A percentile compares a stretch with the other conserved stretches of the same genome.
Evolutionary conservation across 2,113 vertebrate genomes (phyloP).

Genomic region (Pygoscelis adeliae): DNA sequence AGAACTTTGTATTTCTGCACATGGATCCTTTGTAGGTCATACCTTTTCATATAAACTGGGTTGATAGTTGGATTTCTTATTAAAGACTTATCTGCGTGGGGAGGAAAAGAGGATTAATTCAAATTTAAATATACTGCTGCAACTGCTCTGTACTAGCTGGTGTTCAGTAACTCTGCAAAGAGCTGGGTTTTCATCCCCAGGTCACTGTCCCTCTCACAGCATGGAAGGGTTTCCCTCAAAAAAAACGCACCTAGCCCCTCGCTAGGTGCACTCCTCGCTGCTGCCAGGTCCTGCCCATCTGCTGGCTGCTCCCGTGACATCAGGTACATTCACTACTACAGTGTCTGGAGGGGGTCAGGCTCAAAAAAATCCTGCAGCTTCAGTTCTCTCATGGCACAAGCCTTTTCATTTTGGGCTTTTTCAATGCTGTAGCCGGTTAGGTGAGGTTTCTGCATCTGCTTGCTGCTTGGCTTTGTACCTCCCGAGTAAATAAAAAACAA

Average conservation of each 20-base stretch:
- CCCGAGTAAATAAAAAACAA: accelerated
- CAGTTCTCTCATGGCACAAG: neutral
- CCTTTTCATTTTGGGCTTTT: neutral
- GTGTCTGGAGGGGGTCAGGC: neutral
- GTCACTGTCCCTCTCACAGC: neutral
- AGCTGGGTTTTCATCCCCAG: neutral
- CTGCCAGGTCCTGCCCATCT: neutral
- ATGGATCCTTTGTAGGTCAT: neutral
- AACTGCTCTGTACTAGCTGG: neutral
- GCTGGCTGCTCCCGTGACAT: neutral
- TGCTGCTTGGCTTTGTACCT: neutral
- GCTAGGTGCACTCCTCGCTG: neutral
- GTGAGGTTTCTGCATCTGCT: neutral
- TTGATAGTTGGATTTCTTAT: neutral
- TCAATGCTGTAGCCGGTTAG: accelerated
- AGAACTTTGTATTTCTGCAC: neutral
- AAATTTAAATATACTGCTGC: neutral
- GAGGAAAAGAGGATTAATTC: neutral
- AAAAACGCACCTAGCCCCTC: neutral
- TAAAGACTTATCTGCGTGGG: neutral
- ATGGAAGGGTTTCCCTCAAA: neutral
- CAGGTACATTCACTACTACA: neutral
- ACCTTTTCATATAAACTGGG: neutral
- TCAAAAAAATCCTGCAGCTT: neutral
- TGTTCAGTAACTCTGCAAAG: neutral